These are phyloP conservation scores for Neosilurus mollespiculum DNA, from an alignment of 2,797 vertebrate species.

Conservation along the genomic window DNA sequence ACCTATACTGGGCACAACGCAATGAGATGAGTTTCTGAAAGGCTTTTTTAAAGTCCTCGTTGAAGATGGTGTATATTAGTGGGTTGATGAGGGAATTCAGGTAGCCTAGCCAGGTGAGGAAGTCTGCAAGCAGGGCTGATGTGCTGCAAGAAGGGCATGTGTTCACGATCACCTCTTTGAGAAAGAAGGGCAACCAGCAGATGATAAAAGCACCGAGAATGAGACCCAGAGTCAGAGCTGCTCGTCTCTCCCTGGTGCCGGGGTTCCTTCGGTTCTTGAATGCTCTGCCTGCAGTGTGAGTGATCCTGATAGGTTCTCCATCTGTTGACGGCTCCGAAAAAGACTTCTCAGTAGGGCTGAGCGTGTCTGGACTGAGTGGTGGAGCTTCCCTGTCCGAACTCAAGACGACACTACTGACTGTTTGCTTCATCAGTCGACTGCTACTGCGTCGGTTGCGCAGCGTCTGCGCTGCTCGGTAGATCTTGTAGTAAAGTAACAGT, in stretches of 20 bases:
- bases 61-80: constrained; percentile 97
- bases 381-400: constrained; percentile 66
- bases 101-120: constrained; percentile 96
- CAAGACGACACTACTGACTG: constrained; percentile 79
- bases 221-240: constrained; percentile 90
- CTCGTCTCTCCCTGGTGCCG: constrained; percentile 87
- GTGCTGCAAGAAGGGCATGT: constrained; percentile 86
- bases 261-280: constrained; percentile 80
- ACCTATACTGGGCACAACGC: constrained; percentile 82
- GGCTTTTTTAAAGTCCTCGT: constrained; percentile 98
- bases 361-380: constrained; percentile 74
- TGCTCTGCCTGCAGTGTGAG: constrained; percentile 41
- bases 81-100: constrained; percentile 98
- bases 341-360: constrained; percentile 82
- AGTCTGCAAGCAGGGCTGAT: constrained; percentile 90
- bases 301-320: constrained; percentile 75
- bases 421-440: constrained; percentile 81
- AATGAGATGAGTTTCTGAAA: constrained; percentile 88
- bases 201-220: constrained; percentile 96
- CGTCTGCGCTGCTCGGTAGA: constrained; percentile 92
- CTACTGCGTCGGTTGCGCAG: constrained; percentile 89
- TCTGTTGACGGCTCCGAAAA: constrained; percentile 86
- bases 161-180: constrained; percentile 96
- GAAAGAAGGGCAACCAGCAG: constrained; percentile 98
- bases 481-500: constrained; percentile 97